Evolutionary conservation across 92 coral and sea anemone genomes (phyloP), one percentile per base, ranked within the genome.

Genomic region (Plumapathes pennacea): DNA sequence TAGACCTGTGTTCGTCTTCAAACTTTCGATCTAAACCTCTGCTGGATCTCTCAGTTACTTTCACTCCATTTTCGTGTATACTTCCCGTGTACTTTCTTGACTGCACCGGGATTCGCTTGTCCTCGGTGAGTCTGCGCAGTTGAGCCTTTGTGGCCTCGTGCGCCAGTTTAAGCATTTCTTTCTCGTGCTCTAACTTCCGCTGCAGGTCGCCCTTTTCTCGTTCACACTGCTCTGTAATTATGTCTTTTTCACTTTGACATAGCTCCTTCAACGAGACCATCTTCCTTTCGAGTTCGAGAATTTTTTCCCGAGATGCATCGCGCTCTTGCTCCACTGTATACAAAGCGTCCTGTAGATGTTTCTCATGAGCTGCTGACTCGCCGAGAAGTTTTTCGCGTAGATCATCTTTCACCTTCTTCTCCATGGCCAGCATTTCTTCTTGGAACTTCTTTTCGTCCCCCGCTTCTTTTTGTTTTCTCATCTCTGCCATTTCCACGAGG

Each of bases 121-220:
- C 78, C 52, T 46, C 74, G 23, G 57, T 69, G 74, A 61, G 32
- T 39, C 47, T 71, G 31, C 59, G 45, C 2, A 75, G 45, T 61
- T 67, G 57, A 58, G 59, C 62, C 27, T 72, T 73, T 63, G 69
- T 43, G 28, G 62, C 74, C 21, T 71, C 84, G 12, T 74, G 30
- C 31, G 68, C 73, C 1, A 74, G 66, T 41, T 64, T 67, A 14
- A 72, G 33, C 55, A 85, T 59, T 18, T 66, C 73, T 31, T 67
- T 75, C 23, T 85, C 86, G 28, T 85, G 87, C 40, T 72, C 78
- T 32, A 67, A 50, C 46, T 60, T 72, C 21, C 80, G 56, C 23
- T 50, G 57, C 41, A 66, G 47, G 22, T 71, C 85, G 33, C 65
- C 82, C 40, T 17, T 70, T 37, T 71, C 85, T 12, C 80, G 49